Conservation (phyloP, 2,797 vertebrate species). For the Darevskia mixta region DNA sequence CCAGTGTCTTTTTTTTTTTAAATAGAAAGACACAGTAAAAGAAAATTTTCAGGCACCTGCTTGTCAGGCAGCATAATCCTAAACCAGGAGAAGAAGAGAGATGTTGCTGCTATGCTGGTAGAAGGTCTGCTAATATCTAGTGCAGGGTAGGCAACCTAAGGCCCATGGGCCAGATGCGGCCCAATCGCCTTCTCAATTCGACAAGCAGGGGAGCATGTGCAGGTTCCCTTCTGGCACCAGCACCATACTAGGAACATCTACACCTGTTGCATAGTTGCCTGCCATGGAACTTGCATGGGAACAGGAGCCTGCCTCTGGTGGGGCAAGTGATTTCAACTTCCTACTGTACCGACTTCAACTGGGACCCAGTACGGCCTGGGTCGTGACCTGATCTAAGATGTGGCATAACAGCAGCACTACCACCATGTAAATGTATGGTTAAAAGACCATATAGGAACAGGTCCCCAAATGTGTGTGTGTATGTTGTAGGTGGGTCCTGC, state of each 20-base stretch:
- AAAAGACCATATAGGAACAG: too few species aligned
- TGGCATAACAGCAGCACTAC: too few species aligned
- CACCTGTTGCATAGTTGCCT: not conserved
- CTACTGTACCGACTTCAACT: too few species aligned
- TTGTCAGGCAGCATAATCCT: not conserved
- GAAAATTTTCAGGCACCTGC: not conserved
- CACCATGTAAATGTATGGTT: too few species aligned
- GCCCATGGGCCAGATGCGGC: too few species aligned
- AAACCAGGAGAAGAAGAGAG: not conserved
- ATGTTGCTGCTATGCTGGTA: not conserved
- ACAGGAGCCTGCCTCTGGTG: not conserved
- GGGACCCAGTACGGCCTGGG: too few species aligned
- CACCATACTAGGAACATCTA: not conserved
- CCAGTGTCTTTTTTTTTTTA: too few species aligned
- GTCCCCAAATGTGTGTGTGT: too few species aligned
- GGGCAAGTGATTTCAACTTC: not conserved
- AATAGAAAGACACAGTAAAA: not conserved
- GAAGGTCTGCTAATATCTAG: not conserved
- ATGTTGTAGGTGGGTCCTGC: too few species aligned
- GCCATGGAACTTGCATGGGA: not conserved
- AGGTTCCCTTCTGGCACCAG: not conserved
- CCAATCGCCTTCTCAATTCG: too few species aligned
- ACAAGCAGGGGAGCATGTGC: not conserved
- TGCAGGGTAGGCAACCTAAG: too few species aligned
- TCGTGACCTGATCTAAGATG: too few species aligned